Conservation (phyloP, 1,140 invertebrate species). For the Listronotus oregonensis region DNA sequence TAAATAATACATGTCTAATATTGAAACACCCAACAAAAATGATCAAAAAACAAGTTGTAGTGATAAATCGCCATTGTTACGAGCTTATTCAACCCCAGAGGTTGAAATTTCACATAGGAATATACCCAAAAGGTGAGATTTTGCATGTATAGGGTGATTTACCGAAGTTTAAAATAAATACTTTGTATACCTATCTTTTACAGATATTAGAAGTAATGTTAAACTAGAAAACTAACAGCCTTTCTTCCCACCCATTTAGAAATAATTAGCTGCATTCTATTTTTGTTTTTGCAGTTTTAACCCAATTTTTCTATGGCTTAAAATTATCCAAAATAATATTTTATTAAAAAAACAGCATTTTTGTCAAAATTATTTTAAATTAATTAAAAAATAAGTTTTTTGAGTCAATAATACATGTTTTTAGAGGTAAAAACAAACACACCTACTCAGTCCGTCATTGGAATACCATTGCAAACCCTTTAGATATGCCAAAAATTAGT, state of each 20-base stretch:
- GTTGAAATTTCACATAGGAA: constrained; percentile 7
- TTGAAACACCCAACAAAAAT: constrained; percentile 4
- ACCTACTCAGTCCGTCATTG: constrained; percentile 12
- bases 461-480: constrained; percentile 28
- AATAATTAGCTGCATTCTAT: too few species aligned
- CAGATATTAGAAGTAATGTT: too few species aligned
- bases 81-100: constrained; percentile 13
- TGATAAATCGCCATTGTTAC: constrained; percentile 11
- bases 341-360: too few species aligned
- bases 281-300: too few species aligned
- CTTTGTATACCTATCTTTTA: too few species aligned
- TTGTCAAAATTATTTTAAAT: too few species aligned
- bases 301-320: too few species aligned
- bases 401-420: neutral
- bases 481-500: constrained; percentile 23
- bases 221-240: too few species aligned
- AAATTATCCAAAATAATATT: too few species aligned
- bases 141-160: neutral
- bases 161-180: too few species aligned
- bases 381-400: too few species aligned
- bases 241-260: too few species aligned
- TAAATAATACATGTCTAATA: constrained; percentile 40
- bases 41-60: constrained; percentile 1
- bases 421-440: constrained; percentile 14
- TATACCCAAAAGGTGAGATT: constrained; percentile 7